Evolutionary conservation across 2,797 vertebrate genomes (phyloP).

Genomic region (Sebastiscus albofasciatus): DNA sequence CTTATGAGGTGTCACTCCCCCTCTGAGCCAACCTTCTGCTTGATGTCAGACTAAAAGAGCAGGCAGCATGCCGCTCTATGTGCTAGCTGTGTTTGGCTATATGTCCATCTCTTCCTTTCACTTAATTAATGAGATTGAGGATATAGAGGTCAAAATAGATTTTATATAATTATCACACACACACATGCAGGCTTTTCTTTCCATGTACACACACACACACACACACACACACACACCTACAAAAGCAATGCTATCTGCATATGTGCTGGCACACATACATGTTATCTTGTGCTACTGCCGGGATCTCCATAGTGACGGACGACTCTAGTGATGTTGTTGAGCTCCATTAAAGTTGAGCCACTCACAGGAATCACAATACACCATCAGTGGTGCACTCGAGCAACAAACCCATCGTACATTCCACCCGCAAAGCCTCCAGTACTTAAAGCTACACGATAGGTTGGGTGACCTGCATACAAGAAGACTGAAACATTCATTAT

Average conservation of each 20-base stretch:
- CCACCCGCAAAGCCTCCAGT: background rate
- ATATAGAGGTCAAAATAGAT: background rate
- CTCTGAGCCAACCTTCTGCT: constrained; percentile 53
- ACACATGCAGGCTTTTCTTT: background rate
- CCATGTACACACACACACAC: background rate
- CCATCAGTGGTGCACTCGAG: constrained; percentile 48
- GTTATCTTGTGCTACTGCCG: constrained; percentile 52
- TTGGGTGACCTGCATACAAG: background rate
- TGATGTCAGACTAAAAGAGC: constrained; percentile 61
- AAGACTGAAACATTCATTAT: background rate
- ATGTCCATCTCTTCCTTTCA: constrained; percentile 11
- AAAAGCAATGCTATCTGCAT: constrained; percentile 38
- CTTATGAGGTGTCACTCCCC: constrained; percentile 52
- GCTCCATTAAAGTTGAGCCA: constrained; percentile 55
- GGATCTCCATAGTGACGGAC: constrained; percentile 47
- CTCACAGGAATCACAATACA: constrained; percentile 64
- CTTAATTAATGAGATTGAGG: constrained; percentile 15
- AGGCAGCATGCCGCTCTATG: constrained; percentile 20
- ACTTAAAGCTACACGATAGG: constrained; percentile 5
- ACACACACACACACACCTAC: background rate
- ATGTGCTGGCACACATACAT: constrained; percentile 18
- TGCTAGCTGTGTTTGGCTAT: constrained; percentile 12
- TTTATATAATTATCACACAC: constrained; percentile 4
- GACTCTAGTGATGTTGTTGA: constrained; percentile 43
- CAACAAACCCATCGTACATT: constrained; percentile 22